Percentiles rank a stretch among this genome's conserved stretches.
phyloP scores from a whole-genome alignment of 1,140 invertebrate genomes.

The Oryzaephilus surinamensis region DNA sequence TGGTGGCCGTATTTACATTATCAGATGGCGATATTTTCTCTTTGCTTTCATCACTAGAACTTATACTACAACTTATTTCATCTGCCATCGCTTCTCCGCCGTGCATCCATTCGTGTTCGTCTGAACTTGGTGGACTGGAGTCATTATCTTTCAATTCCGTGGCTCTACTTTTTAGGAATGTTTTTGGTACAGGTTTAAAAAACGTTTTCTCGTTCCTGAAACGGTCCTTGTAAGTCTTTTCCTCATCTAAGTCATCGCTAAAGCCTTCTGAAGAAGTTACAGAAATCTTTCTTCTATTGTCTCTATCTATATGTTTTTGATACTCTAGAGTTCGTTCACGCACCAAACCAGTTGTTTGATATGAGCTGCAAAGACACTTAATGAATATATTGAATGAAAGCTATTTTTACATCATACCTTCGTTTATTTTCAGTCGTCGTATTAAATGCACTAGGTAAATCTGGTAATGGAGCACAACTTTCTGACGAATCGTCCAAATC shows the following conservation, averaged over 20 bases:
- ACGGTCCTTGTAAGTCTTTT: constrained; percentile 41
- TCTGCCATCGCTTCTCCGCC: constrained; percentile 56
- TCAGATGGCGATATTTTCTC: constrained; percentile 8
- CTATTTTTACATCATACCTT: neutral
- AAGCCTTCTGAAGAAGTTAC: constrained; percentile 42
- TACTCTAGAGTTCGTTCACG: constrained; percentile 42
- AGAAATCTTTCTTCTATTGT: constrained; percentile 34
- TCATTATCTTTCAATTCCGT: too few species aligned
- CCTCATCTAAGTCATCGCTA: constrained; percentile 44
- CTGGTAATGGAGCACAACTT: constrained; percentile 44
- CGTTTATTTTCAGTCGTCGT: constrained; percentile 5
- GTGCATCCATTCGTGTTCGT: constrained; percentile 39
- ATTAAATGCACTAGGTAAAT: constrained; percentile 34
- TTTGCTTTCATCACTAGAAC: constrained; percentile 44
- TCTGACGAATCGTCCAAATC: constrained; percentile 44
- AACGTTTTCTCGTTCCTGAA: constrained; percentile 38
- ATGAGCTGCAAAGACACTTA: constrained; percentile 9
- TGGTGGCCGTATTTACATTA: constrained; percentile 1
- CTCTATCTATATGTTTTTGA: constrained; percentile 34
- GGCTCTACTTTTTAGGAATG: constrained; percentile 24
- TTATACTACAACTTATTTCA: constrained; percentile 44
- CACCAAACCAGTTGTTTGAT: constrained; percentile 37
- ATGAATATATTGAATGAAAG: neutral
- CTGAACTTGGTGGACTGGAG: constrained; percentile 39
- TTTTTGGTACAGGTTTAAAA: constrained; percentile 17